Evolutionary conservation across 2,113 vertebrate genomes (phyloP).

Genomic region (Misgurnus anguillicaudatus): DNA sequence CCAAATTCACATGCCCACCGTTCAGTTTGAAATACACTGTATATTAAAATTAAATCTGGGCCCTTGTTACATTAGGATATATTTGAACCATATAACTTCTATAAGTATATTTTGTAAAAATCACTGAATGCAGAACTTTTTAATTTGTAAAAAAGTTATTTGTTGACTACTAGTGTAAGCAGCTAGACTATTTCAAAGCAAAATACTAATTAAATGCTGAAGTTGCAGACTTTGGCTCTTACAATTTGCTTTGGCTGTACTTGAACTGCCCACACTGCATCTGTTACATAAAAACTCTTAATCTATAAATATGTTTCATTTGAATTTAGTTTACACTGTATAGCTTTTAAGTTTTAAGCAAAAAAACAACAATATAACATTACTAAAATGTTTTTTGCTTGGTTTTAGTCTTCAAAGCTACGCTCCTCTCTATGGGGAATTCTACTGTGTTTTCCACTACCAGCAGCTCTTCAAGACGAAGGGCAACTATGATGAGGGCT

Average conservation of each 20-base stretch:
- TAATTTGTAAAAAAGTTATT: no score
- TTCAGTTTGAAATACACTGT: no score
- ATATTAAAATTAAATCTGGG: no score
- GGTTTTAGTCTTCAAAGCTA: slow-evolving; percentile 71
- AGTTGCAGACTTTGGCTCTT: slow-evolving; percentile 26
- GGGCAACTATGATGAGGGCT: slow-evolving; percentile 76
- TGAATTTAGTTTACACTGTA: background rate
- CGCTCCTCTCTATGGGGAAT: slow-evolving; percentile 68
- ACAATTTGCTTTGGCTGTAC: background rate
- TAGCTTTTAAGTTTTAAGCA: background rate
- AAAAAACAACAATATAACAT: background rate
- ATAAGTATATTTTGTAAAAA: no score
- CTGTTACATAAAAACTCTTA: background rate
- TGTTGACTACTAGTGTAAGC: background rate
- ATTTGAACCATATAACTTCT: no score
- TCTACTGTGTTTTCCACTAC: slow-evolving; percentile 81
- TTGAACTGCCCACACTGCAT: slow-evolving; percentile 33
- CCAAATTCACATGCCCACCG: no score
- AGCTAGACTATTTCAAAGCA: background rate
- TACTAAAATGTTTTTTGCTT: slow-evolving; percentile 46
- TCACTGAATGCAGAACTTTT: no score
- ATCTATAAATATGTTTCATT: background rate
- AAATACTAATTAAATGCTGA: slow-evolving; percentile 10
- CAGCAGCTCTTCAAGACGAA: slow-evolving; percentile 75
- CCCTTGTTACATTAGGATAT: no score